Conservation (phyloP, 2,888 invertebrate genomes). For the Sphaeridia pumilis region DNA sequence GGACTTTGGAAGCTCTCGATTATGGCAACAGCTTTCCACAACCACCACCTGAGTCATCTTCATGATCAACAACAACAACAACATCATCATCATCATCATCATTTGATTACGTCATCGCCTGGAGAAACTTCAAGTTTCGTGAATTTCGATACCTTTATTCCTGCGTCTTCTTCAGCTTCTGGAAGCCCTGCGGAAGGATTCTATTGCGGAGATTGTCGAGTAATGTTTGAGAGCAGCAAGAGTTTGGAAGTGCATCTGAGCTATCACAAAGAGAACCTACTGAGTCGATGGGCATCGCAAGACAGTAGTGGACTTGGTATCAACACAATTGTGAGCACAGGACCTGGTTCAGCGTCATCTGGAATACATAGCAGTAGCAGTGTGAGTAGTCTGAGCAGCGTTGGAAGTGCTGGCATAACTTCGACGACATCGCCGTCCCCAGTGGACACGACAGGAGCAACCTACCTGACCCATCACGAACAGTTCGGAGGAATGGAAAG, state of each 20-base stretch:
- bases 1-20: background rate
- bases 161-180: too few species aligned
- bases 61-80: slow-evolving; percentile 1
- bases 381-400: slow-evolving; percentile 25
- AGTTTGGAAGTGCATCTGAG: slow-evolving; percentile 67
- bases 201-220: slow-evolving; percentile 63
- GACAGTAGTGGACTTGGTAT: slow-evolving; percentile 40
- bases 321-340: slow-evolving; percentile 42
- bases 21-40: background rate
- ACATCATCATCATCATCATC: slow-evolving; percentile 38
- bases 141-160: too few species aligned
- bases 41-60: background rate
- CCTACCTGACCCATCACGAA: background rate
- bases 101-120: slow-evolving; percentile 47
- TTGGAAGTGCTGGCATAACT: slow-evolving; percentile 29
- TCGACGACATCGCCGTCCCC: slow-evolving; percentile 6
- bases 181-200: slow-evolving; percentile 21
- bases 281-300: slow-evolving; percentile 57
- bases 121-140: too few species aligned
- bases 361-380: slow-evolving; percentile 16
- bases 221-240: slow-evolving; percentile 60
- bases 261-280: slow-evolving; percentile 64
- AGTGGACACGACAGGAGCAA: background rate
- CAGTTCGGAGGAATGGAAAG: slow-evolving; percentile 24
- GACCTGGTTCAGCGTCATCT: slow-evolving; percentile 41